Evolutionary conservation across 2,113 vertebrate genomes (phyloP).

Genomic region (Chroicocephalus ridibundus): DNA sequence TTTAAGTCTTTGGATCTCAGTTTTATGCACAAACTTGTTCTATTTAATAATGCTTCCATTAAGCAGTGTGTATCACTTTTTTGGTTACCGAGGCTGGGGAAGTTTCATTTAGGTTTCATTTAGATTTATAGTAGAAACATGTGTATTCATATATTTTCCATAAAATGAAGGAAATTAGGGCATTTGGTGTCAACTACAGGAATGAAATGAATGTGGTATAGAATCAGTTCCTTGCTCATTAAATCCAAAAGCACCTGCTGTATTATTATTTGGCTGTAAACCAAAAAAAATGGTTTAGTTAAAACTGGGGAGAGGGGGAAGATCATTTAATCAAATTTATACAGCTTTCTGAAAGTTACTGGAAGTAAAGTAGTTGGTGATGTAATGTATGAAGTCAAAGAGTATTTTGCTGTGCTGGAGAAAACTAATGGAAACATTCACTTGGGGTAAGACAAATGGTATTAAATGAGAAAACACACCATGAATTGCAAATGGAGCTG

Average conservation of each 20-base stretch:
- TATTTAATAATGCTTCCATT: neutral
- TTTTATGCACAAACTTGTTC: neutral
- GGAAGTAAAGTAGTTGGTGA: constrained; percentile 65
- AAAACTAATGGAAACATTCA: constrained; percentile 82
- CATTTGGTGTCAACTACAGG: neutral
- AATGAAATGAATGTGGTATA: neutral
- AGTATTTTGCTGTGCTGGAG: constrained; percentile 72
- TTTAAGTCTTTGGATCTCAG: neutral
- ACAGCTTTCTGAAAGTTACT: constrained; percentile 58
- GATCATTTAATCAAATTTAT: constrained; percentile 23
- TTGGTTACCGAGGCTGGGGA: neutral
- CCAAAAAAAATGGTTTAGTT: constrained; percentile 41
- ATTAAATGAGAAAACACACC: constrained; percentile 88
- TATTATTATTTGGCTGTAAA: constrained; percentile 57
- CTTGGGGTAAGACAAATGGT: constrained; percentile 87
- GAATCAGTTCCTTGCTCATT: constrained; percentile 15
- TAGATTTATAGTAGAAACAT: neutral
- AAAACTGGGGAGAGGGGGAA: neutral
- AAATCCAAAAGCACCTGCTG: neutral
- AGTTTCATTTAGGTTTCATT: neutral
- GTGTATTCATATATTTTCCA: neutral
- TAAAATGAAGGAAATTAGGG: neutral
- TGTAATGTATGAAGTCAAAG: constrained; percentile 74
- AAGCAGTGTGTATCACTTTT: neutral
- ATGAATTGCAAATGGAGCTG: constrained; percentile 87